Evolutionary conservation across 2,888 invertebrate species (phyloP).

Genomic region (Athrips mouffetella): DNA sequence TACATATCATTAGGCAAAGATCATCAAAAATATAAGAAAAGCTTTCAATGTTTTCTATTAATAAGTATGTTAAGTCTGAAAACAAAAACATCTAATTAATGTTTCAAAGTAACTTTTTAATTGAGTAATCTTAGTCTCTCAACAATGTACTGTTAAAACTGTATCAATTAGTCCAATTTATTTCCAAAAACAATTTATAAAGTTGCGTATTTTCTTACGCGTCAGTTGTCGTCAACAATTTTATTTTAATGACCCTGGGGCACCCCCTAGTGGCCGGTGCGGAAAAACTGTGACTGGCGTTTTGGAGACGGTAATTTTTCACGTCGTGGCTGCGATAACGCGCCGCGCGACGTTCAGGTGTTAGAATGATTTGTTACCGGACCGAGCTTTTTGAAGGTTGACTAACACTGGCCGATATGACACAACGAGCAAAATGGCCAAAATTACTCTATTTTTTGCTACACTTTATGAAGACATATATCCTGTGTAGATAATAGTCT

Average conservation of each 20-base stretch:
- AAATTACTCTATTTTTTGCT: slow-evolving; percentile 12
- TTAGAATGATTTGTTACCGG: slow-evolving; percentile 70
- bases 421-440: not conserved
- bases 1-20: too few species aligned
- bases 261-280: slow-evolving; percentile 46
- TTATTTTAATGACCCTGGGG: slow-evolving; percentile 57
- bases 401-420: slow-evolving; percentile 24
- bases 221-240: slow-evolving; percentile 61
- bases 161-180: slow-evolving; percentile 37
- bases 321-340: slow-evolving; percentile 65
- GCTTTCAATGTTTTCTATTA: too few species aligned
- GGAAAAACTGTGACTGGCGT: slow-evolving; percentile 58
- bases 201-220: slow-evolving; percentile 21
- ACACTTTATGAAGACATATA: slow-evolving; percentile 8
- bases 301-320: slow-evolving; percentile 70
- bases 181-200: slow-evolving; percentile 21
- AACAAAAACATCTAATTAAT: not conserved
- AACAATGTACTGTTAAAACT: slow-evolving; percentile 22
- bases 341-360: slow-evolving; percentile 64
- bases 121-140: too few species aligned
- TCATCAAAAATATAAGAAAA: too few species aligned
- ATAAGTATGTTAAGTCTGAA: too few species aligned
- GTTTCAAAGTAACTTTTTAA: slow-evolving; percentile 6
- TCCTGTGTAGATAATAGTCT: not conserved
- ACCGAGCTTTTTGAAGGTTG: slow-evolving; percentile 42